A percentile compares a stretch with the other conserved stretches of the same genome.
Evolutionary conservation across 1,140 invertebrate genomes (phyloP).

Genomic region (Bombus affinis): DNA sequence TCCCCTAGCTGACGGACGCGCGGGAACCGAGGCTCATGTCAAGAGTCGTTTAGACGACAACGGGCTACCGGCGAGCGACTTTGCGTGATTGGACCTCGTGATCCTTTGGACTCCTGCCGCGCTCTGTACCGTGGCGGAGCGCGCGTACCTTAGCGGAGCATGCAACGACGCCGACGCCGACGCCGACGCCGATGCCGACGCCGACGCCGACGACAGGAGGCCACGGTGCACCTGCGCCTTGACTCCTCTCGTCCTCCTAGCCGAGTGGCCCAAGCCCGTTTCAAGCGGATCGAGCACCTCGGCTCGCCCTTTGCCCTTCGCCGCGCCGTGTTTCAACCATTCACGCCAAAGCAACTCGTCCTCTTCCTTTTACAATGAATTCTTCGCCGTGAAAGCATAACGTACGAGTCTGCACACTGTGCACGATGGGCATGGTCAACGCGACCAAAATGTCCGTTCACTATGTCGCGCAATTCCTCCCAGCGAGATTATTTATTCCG

Average conservation of each 20-base stretch:
- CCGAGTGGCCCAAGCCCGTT: slow-evolving; percentile 36
- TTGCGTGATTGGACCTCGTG: slow-evolving; percentile 62
- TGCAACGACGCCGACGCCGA: slow-evolving; percentile 57
- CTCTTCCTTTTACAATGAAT: neutral
- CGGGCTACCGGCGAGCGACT: slow-evolving; percentile 60
- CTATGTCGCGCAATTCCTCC: no score
- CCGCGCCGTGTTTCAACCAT: neutral
- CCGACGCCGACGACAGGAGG: slow-evolving; percentile 54
- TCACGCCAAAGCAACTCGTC: neutral
- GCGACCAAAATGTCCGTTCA: no score
- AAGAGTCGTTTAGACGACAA: slow-evolving; percentile 55
- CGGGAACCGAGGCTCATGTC: slow-evolving; percentile 70
- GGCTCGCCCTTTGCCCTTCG: slow-evolving; percentile 33
- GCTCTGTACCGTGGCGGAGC: slow-evolving; percentile 65
- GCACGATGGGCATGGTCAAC: no score
- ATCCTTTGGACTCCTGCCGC: slow-evolving; percentile 72
- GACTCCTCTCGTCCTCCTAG: slow-evolving; percentile 40
- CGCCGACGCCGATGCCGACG: slow-evolving; percentile 55
- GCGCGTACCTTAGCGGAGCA: slow-evolving; percentile 51
- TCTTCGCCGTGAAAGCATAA: neutral
- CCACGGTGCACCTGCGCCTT: slow-evolving; percentile 65
- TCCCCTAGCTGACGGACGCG: slow-evolving; percentile 64
- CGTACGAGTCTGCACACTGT: no score
- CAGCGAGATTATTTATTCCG: no score
- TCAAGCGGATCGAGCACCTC: slow-evolving; percentile 50